phyloP scores from a whole-genome alignment of 2,888 invertebrate species.

The Lasius fuliginosus region DNA sequence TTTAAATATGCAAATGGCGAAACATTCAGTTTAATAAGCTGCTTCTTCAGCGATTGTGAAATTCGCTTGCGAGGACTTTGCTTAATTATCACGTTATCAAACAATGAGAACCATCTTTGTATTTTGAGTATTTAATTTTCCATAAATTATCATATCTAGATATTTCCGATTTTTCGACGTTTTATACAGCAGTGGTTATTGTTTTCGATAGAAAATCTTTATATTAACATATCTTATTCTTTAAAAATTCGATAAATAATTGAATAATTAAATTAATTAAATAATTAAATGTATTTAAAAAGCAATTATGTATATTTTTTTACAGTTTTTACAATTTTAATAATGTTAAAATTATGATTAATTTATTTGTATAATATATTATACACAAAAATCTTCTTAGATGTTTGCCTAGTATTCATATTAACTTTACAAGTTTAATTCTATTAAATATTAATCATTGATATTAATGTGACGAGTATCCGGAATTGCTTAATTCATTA shows the following conservation, averaged over 20 bases:
- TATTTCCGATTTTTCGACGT: neutral
- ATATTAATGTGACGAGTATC: neutral
- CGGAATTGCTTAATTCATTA: slow-evolving; percentile 1
- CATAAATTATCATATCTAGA: neutral
- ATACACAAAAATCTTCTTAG: neutral
- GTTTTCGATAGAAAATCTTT: neutral
- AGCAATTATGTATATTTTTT: neutral
- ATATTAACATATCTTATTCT: neutral
- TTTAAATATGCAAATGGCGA: slow-evolving; percentile 77
- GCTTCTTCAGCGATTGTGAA: slow-evolving; percentile 67
- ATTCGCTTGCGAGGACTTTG: slow-evolving; percentile 60
- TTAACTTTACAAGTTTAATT: neutral
- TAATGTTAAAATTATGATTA: neutral
- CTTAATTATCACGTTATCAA: slow-evolving; percentile 72
- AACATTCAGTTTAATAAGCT: slow-evolving; percentile 76
- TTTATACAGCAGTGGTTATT: neutral
- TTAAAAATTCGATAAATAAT: neutral
- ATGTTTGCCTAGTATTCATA: neutral
- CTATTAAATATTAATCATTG: neutral
- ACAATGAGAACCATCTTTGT: slow-evolving; percentile 17
- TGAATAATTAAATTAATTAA: neutral
- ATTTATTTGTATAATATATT: neutral
- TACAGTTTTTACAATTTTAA: neutral
- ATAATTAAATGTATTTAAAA: slow-evolving; percentile 1
- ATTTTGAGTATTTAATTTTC: slow-evolving; percentile 37